phyloP scores from a whole-genome alignment of 2,797 vertebrate species.

The Enteromius viviparus region DNA sequence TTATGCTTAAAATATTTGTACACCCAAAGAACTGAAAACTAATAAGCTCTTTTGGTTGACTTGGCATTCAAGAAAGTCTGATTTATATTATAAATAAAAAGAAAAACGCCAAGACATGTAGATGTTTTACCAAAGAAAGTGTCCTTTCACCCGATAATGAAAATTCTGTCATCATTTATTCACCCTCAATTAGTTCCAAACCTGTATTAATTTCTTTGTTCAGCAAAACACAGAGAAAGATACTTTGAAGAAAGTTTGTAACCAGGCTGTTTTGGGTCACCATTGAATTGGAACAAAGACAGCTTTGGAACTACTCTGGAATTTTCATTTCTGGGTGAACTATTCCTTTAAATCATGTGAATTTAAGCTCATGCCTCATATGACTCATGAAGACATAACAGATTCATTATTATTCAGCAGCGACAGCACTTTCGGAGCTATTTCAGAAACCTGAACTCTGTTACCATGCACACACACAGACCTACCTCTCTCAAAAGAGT shows the following conservation, averaged over 20 bases:
- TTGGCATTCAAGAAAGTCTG: background rate
- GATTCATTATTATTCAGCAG: constrained; percentile 26
- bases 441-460: background rate
- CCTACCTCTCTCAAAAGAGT: constrained; percentile 98
- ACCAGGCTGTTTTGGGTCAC: too few species aligned
- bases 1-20: background rate
- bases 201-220: too few species aligned
- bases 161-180: too few species aligned
- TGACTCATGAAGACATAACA: constrained; percentile 10
- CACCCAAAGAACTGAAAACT: background rate
- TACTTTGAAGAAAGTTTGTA: too few species aligned
- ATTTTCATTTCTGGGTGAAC: too few species aligned
- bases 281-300: too few species aligned
- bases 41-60: background rate
- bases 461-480: constrained; percentile 40
- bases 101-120: background rate
- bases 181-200: too few species aligned
- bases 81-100: background rate
- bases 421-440: background rate
- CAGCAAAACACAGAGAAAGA: too few species aligned
- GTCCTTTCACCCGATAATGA: background rate
- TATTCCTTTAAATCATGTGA: background rate
- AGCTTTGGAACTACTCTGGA: too few species aligned
- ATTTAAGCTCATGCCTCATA: background rate
- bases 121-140: background rate